Conservation (phyloP, 2,888 invertebrate genomes). For the Abrostola triplasia region DNA sequence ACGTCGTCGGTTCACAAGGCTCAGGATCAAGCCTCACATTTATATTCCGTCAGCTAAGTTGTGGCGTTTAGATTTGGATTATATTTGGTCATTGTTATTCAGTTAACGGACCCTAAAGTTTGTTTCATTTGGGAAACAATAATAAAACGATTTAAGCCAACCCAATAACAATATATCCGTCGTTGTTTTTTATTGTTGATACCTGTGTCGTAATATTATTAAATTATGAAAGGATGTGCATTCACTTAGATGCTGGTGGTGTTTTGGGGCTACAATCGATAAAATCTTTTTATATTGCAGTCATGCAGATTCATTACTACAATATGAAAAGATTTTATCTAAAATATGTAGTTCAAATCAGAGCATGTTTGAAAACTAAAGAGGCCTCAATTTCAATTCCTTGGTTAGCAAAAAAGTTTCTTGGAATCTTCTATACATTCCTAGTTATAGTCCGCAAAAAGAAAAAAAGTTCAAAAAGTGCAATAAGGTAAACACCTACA, state of each 20-base stretch:
- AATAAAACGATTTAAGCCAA: slow-evolving; percentile 74
- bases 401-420: no score
- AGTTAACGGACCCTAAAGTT: slow-evolving; percentile 74
- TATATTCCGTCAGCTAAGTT: slow-evolving; percentile 82
- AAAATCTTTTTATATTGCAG: no score
- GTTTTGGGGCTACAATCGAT: no score
- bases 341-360: no score
- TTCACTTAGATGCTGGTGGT: slow-evolving; percentile 16
- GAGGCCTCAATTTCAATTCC: no score
- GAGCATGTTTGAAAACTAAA: no score
- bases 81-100: slow-evolving; percentile 86
- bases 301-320: no score
- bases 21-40: slow-evolving; percentile 79
- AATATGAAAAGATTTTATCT: background rate
- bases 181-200: slow-evolving; percentile 40
- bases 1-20: slow-evolving; percentile 87
- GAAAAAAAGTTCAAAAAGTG: no score
- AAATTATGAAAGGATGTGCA: slow-evolving; percentile 33
- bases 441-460: no score
- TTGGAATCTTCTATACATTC: no score
- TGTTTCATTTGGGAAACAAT: slow-evolving; percentile 82
- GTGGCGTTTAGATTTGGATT: slow-evolving; percentile 87
- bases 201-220: slow-evolving; percentile 40
- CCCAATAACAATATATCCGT: slow-evolving; percentile 55
- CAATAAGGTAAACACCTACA: no score